phyloP scores from a whole-genome alignment of 1,140 invertebrate genomes.

The Plectrocnemia conspersa region DNA sequence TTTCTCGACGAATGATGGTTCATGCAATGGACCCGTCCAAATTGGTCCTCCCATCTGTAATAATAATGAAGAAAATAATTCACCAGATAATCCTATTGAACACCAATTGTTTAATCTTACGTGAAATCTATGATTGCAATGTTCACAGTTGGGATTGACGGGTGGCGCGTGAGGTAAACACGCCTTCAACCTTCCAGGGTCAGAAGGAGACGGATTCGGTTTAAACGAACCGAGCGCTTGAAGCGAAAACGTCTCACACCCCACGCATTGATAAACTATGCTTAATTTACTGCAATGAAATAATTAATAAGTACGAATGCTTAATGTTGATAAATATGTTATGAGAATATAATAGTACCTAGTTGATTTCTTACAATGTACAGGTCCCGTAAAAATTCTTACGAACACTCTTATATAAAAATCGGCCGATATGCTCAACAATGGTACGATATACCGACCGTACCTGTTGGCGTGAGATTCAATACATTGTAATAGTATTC shows the following conservation, averaged over 20 bases:
- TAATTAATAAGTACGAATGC: neutral
- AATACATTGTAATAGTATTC: constrained; percentile 88
- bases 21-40: constrained; percentile 84
- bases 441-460: constrained; percentile 85
- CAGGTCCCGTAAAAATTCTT: constrained; percentile 70
- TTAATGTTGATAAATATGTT: constrained; percentile 4
- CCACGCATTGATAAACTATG: constrained; percentile 82
- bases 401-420: constrained; percentile 98
- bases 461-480: constrained; percentile 89
- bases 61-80: constrained; percentile 23
- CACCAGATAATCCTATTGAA: neutral
- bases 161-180: constrained; percentile 62
- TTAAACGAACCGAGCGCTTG: constrained; percentile 71
- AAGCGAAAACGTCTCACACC: constrained; percentile 74
- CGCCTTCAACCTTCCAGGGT: constrained; percentile 58
- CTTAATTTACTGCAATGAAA: constrained; percentile 68
- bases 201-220: constrained; percentile 53
- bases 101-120: constrained; percentile 44
- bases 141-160: constrained; percentile 63
- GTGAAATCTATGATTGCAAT: constrained; percentile 72
- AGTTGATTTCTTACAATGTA: constrained; percentile 77
- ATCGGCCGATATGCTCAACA: constrained; percentile 90
- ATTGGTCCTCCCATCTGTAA: constrained; percentile 85
- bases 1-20: constrained; percentile 67
- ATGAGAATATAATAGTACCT: constrained; percentile 49